Conservation (phyloP, 2,113 vertebrate species). For the Geococcyx californianus region DNA sequence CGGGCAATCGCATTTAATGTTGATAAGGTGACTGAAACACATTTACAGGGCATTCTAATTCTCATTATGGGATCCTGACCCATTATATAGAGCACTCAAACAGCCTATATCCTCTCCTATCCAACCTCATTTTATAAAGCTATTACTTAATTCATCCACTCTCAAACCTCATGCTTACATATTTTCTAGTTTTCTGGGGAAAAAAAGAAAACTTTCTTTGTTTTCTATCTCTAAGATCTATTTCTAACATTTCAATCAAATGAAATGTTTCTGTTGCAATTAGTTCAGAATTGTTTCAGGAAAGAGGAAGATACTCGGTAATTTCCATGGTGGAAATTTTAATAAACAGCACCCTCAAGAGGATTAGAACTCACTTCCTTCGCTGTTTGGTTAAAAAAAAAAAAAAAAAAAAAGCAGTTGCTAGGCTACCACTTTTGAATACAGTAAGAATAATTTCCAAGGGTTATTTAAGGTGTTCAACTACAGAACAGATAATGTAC, state of each 20-base stretch:
- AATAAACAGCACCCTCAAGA: slow-evolving; percentile 73
- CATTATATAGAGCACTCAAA: not conserved
- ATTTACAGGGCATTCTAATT: not conserved
- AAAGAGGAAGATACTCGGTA: not conserved
- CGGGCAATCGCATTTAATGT: not conserved
- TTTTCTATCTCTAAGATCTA: not conserved
- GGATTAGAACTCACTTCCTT: slow-evolving; percentile 43
- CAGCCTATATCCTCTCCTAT: not conserved
- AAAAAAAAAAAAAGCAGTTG: not conserved
- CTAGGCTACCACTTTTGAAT: slow-evolving; percentile 52
- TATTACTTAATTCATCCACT: not conserved
- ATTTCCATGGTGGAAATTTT: slow-evolving; percentile 58
- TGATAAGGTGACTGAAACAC: not conserved
- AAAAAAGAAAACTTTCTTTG: not conserved
- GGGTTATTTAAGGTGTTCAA: slow-evolving; percentile 61
- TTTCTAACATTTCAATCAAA: not conserved
- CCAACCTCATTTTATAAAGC: not conserved
- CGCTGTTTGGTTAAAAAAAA: not conserved
- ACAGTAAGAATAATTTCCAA: slow-evolving; percentile 40
- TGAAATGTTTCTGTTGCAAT: not conserved
- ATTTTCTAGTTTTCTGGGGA: not conserved
- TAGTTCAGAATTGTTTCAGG: not conserved
- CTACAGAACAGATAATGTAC: not conserved
- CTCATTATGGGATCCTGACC: not conserved
- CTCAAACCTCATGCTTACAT: not conserved